Evolutionary conservation across 2,888 invertebrate genomes (phyloP), one percentile per base, ranked within the genome.

Genomic region (Habroteleia sp.): DNA sequence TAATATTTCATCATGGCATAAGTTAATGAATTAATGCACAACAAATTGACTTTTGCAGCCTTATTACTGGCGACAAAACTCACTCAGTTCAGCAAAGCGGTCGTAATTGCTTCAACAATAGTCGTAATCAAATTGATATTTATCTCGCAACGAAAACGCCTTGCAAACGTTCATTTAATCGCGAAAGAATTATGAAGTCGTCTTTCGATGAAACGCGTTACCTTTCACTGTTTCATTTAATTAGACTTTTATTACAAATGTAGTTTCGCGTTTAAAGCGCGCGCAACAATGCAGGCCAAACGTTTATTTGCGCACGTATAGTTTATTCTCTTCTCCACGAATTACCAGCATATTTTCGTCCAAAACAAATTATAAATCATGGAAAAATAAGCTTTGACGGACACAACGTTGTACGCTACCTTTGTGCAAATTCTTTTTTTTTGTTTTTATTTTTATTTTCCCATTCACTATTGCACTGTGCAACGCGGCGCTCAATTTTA

Each of bases 201-300:
- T 39, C 17, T 39, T 56, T 41, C 20, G 27, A 56, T 20, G 13
- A 23, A 27, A 39, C 37, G 4, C 13, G 10, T 14, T 7, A 10
- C 20, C 46, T 46, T 60, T 60, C 46, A 46, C 46, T 44, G 37
- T 46, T 46, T 37, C 60, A 42, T 60, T 60, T 60, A 46, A 60
- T 46, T 60, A 46, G 31, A 29, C 35, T 60, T 60, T 60, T 60
- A 60, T 60, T 60, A 46, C 60, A 37, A 60, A 46, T 60, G 37
- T 37, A 37, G 35, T 33, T 46, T 20, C 17, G 37, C 60, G 44
- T 20, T 35, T 31, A 13, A 60, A 60, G 23, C 35, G 16, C 8
- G 37, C 37, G 29, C 10, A 13, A 42, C 48, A 16, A 46, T 8
- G 27, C 13, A 7, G 5, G 0, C 35, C 14, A 8, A 14, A 44